A percentile compares a stretch with the other conserved stretches of the same genome.
Evolutionary conservation across 2,888 invertebrate genomes (phyloP).

Genomic region (Catonia carolina): DNA sequence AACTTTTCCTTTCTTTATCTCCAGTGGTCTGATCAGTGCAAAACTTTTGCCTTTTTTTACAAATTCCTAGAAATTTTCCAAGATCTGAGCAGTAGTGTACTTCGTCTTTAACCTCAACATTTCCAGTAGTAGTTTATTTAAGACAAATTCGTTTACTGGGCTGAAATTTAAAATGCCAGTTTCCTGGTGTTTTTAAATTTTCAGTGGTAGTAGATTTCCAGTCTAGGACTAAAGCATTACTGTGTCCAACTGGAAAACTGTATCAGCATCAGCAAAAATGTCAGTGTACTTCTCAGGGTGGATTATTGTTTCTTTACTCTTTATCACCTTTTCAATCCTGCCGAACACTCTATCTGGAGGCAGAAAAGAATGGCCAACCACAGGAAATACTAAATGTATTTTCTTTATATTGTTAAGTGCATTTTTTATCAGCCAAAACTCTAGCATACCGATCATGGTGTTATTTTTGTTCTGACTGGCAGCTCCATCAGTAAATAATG

Average conservation of each 20-base stretch:
- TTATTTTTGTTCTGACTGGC: conserved; percentile 22
- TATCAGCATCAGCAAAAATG: conserved; percentile 12
- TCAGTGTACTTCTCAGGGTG: conserved; percentile 25
- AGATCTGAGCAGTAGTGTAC: no score
- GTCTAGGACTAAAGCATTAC: conserved; percentile 1
- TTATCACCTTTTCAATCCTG: conserved; percentile 23
- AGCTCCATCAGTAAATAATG: conserved; percentile 22
- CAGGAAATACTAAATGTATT: conserved; percentile 15
- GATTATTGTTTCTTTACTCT: conserved; percentile 27
- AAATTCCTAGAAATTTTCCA: no score
- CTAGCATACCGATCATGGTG: conserved; percentile 15
- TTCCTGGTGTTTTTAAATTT: conserved; percentile 18
- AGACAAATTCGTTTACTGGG: no score
- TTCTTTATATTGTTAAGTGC: conserved; percentile 8
- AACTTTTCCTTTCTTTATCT: no score
- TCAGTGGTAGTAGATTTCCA: conserved; percentile 16
- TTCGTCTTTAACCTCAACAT: no score
- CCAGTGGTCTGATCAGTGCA: no score
- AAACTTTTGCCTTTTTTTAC: no score
- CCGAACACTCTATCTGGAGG: conserved; percentile 28
- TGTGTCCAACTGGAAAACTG: conserved; percentile 14
- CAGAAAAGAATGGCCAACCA: conserved; percentile 28
- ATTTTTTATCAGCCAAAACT: conserved; percentile 13
- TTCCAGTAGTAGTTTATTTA: no score
- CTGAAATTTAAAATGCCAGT: conserved; percentile 23